A percentile compares a stretch with the other conserved stretches of the same genome.
These are phyloP conservation scores for Stichopus horrens DNA, from an alignment of 53 echinoderm and acorn worm genomes.

Conservation along the genomic window DNA sequence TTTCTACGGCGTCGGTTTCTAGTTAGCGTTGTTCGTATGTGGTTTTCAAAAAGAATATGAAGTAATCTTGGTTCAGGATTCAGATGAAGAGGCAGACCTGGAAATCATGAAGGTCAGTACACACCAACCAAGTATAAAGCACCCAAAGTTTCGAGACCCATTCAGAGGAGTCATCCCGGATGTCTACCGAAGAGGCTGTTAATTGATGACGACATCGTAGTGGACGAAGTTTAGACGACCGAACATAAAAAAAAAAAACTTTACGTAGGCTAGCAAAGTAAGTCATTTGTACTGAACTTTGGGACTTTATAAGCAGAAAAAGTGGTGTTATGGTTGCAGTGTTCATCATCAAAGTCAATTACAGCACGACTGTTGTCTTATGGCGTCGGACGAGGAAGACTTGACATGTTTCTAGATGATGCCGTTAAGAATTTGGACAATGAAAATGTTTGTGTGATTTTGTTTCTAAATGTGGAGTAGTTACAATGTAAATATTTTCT, in stretches of 20 bases:
- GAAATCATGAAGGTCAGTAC: background rate
- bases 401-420: conserved; percentile 3
- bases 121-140: background rate
- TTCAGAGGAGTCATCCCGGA: background rate
- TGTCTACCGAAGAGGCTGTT: too few relatives aligned
- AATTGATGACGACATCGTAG: too few relatives aligned
- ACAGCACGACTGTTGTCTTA: conserved; percentile 23
- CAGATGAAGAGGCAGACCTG: conserved; percentile 14
- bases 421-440: background rate
- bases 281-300: too few relatives aligned
- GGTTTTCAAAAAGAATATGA: conserved; percentile 20
- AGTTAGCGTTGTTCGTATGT: background rate
- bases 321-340: conserved; percentile 10
- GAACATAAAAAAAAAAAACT: too few relatives aligned
- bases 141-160: conserved; percentile 6
- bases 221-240: too few relatives aligned
- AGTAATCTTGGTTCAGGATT: conserved; percentile 11
- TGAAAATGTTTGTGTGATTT: background rate
- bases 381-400: background rate
- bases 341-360: conserved; percentile 14
- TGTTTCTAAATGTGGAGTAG: too few relatives aligned
- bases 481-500: too few relatives aligned
- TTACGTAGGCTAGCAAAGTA: too few relatives aligned
- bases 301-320: too few relatives aligned
- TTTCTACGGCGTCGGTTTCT: background rate